phyloP scores from a whole-genome alignment of 2,797 vertebrate species.

The Pangasius mekongensis region DNA sequence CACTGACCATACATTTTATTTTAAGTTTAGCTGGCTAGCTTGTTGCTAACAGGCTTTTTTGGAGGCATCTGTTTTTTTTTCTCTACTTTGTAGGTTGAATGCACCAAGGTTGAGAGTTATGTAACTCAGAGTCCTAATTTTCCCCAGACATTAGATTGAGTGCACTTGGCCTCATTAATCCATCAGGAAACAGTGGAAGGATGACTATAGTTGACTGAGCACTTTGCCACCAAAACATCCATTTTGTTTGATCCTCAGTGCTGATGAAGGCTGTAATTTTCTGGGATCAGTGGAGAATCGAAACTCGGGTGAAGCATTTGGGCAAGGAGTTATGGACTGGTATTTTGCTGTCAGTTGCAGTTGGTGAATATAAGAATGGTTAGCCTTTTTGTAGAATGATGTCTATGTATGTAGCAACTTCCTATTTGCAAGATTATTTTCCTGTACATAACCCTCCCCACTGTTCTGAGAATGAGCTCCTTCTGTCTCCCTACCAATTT shows the following conservation, averaged over 20 bases:
- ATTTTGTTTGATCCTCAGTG: conserved; percentile 42
- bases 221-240: conserved; percentile 56
- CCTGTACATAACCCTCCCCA: not conserved
- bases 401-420: not conserved
- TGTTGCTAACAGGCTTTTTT: not conserved
- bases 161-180: not conserved
- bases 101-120: not conserved
- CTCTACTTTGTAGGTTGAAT: not conserved
- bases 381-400: not conserved
- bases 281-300: conserved; percentile 52
- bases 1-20: not conserved
- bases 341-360: not conserved
- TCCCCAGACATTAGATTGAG: not conserved
- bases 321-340: not conserved
- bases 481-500: not conserved
- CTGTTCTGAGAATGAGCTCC: not conserved
- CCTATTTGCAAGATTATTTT: not conserved
- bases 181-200: conserved; percentile 3
- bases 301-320: conserved; percentile 24
- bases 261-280: conserved; percentile 49
- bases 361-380: not conserved
- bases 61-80: not conserved
- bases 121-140: not conserved
- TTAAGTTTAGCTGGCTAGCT: not conserved
- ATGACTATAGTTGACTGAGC: not conserved